Percentiles rank a stretch among this genome's conserved stretches.
phyloP scores from a whole-genome alignment of 2,113 vertebrate genomes.

The Neogale vison region DNA sequence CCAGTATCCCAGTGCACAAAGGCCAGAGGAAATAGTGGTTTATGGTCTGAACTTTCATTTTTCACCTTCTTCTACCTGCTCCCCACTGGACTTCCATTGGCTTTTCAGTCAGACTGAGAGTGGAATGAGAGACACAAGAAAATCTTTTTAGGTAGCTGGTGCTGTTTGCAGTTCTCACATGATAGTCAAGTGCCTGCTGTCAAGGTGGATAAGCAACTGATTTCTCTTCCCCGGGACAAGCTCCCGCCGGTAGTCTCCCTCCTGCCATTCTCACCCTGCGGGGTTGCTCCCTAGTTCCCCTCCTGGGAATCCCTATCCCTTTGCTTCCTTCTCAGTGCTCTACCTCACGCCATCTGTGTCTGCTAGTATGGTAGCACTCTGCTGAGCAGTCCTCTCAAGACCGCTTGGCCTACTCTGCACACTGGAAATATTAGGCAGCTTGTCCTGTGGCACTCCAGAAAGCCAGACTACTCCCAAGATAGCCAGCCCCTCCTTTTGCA shows the following conservation, averaged over 20 bases:
- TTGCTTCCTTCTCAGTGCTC: neutral
- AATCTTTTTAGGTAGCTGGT: neutral
- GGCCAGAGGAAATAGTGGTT: neutral
- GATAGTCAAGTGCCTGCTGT: neutral
- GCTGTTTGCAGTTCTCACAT: neutral
- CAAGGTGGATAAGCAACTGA: neutral
- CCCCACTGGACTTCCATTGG: accelerated
- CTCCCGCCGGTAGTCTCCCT: neutral
- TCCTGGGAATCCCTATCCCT: neutral
- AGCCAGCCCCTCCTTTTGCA: neutral
- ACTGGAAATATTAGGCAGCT: neutral
- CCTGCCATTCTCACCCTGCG: neutral
- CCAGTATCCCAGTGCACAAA: neutral
- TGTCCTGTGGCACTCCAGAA: neutral
- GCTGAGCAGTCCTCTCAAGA: neutral
- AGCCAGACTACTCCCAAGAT: neutral
- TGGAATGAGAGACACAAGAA: neutral
- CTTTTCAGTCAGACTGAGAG: neutral
- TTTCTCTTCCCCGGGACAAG: neutral
- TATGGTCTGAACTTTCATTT: neutral
- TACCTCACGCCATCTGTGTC: neutral
- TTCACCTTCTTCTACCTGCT: too few species aligned
- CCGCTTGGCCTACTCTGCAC: neutral
- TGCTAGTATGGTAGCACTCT: neutral
- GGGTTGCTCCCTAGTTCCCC: accelerated